These are phyloP conservation scores for Congeria kusceri DNA, from an alignment of 2,888 invertebrate genomes.

Conservation along the genomic window DNA sequence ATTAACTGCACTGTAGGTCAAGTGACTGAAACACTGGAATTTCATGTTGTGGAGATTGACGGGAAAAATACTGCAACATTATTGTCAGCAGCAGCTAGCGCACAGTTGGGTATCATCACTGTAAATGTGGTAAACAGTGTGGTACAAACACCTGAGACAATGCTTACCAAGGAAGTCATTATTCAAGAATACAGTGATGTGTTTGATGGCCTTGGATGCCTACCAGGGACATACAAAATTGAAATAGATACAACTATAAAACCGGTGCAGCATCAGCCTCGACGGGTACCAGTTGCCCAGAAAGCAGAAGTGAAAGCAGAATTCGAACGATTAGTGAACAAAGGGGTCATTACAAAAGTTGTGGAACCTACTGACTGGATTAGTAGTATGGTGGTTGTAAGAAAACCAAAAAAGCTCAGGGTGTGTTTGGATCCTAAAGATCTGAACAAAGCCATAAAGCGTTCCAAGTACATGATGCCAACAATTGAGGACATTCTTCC, in stretches of 20 bases:
- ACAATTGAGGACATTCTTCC: slow-evolving; percentile 64
- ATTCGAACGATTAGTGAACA: slow-evolving; percentile 35
- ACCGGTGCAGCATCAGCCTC: slow-evolving; percentile 36
- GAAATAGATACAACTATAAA: slow-evolving; percentile 25
- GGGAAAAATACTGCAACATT: slow-evolving; percentile 1
- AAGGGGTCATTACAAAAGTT: slow-evolving; percentile 47
- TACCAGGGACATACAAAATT: slow-evolving; percentile 34
- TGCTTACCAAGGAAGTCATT: not conserved
- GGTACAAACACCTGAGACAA: slow-evolving; percentile 1
- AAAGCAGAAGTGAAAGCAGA: slow-evolving; percentile 44
- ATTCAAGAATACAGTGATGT: slow-evolving; percentile 16
- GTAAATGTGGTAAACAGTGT: slow-evolving; percentile 14
- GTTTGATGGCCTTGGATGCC: slow-evolving; percentile 19
- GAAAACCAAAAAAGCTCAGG: slow-evolving; percentile 52
- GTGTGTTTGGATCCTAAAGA: slow-evolving; percentile 62
- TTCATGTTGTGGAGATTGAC: not conserved
- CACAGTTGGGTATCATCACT: not conserved
- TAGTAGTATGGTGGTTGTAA: slow-evolving; percentile 50
- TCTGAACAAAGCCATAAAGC: slow-evolving; percentile 56
- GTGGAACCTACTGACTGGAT: slow-evolving; percentile 62
- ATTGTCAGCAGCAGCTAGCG: slow-evolving; percentile 1
- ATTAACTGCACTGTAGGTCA: not conserved
- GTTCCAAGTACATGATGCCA: slow-evolving; percentile 55
- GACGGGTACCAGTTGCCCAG: slow-evolving; percentile 42
- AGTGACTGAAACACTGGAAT: not conserved